Conservation (phyloP, 2,113 vertebrate species). For the Platysternon megacephalum region DNA sequence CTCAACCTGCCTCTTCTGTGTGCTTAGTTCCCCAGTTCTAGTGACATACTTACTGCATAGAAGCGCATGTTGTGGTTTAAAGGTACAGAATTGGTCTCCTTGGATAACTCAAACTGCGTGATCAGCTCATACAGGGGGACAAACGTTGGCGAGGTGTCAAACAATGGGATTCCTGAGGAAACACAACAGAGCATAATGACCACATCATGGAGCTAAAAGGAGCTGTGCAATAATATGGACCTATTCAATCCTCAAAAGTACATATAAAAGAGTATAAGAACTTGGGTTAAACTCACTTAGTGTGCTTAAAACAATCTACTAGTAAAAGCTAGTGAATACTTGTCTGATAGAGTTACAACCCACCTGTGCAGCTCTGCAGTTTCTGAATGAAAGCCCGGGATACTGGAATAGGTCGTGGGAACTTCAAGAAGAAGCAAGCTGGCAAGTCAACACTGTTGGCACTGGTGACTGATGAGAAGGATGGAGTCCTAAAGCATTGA, state of each 20-base stretch:
- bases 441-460: constrained; percentile 97
- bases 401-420: constrained; percentile 92
- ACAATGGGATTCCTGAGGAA: constrained; percentile 88
- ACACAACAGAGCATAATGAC: background rate
- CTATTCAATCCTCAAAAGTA: background rate
- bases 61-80: constrained; percentile 91
- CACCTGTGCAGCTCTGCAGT: constrained; percentile 91
- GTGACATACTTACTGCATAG: constrained; percentile 87
- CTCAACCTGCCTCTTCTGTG: background rate
- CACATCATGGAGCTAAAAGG: background rate
- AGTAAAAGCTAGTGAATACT: accelerated
- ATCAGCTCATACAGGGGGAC: constrained; percentile 92
- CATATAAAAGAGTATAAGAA: background rate
- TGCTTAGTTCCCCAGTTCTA: accelerated
- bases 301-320: accelerated
- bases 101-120: constrained; percentile 91
- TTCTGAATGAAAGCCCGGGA: constrained; percentile 94
- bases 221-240: background rate
- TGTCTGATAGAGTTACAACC: background rate
- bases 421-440: constrained; percentile 97
- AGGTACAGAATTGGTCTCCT: constrained; percentile 82
- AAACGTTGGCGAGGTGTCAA: constrained; percentile 85
- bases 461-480: constrained; percentile 94
- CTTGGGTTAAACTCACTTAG: accelerated
- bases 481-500: constrained; percentile 82